Percentiles rank a stretch among this genome's conserved stretches.
Conservation (phyloP, 2,888 invertebrate genomes). For the Tholera decimalis region DNA sequence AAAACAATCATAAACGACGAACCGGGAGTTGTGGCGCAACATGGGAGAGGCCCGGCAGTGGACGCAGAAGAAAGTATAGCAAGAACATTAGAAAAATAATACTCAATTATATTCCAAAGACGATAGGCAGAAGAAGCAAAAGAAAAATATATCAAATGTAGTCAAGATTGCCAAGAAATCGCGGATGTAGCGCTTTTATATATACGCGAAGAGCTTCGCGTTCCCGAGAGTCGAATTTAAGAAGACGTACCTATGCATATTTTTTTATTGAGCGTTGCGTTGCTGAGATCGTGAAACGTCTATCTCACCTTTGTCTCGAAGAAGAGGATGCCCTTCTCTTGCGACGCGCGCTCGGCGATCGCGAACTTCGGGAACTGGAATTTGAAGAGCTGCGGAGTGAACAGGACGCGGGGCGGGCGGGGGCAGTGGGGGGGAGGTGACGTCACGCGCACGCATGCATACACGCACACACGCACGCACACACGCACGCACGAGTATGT, state of each 20-base stretch:
- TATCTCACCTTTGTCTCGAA: constrained; percentile 86
- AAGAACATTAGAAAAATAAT: constrained; percentile 44
- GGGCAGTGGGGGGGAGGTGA: constrained; percentile 7
- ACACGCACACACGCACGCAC: constrained; percentile 58
- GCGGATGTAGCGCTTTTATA: constrained; percentile 48
- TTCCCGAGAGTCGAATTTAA: constrained; percentile 37
- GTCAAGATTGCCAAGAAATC: constrained; percentile 35
- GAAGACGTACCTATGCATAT: constrained; percentile 41
- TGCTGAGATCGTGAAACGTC: constrained; percentile 53
- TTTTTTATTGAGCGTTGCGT: constrained; percentile 28
- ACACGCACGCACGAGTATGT: constrained; percentile 55
- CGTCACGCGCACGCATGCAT: constrained; percentile 33
- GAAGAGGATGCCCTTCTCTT: constrained; percentile 87
- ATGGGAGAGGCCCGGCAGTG: constrained; percentile 36
- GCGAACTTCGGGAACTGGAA: constrained; percentile 90
- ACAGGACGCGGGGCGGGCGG: constrained; percentile 76
- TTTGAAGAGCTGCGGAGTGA: constrained; percentile 91
- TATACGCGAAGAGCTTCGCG: constrained; percentile 48
- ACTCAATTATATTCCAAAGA: constrained; percentile 41
- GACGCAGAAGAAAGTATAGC: constrained; percentile 54
- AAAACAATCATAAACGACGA: background rate
- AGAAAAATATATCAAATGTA: constrained; percentile 36
- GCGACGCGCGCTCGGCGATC: constrained; percentile 84
- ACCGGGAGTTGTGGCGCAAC: constrained; percentile 32
- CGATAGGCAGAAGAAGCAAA: constrained; percentile 45